Percentiles rank a stretch among this genome's conserved stretches.
phyloP scores from a whole-genome alignment of 2,113 vertebrate genomes.

The Ariopsis seemanni region DNA sequence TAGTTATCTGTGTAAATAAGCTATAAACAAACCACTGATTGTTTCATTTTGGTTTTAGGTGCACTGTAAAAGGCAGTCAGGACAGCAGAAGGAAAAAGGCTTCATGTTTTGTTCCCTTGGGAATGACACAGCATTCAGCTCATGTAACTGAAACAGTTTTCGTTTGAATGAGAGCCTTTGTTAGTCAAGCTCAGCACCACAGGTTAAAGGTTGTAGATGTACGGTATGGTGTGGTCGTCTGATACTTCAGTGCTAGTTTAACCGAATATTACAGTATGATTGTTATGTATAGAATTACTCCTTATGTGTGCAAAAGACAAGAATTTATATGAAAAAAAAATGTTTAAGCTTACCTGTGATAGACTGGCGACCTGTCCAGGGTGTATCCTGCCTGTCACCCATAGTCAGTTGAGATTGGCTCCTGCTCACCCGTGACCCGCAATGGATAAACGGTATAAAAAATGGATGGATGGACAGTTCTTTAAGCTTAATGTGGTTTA shows the following conservation, averaged over 20 bases:
- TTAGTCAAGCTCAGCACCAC: not conserved
- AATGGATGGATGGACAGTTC: too few relatives aligned
- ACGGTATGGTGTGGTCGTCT: not conserved
- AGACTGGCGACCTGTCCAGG: too few relatives aligned
- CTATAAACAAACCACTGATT: not conserved
- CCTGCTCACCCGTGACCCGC: too few relatives aligned
- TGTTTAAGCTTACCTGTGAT: too few relatives aligned
- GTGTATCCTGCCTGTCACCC: too few relatives aligned
- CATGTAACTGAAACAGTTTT: constrained; percentile 35
- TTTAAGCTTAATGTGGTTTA: not conserved
- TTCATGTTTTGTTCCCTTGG: constrained; percentile 26
- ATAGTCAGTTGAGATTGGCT: too few relatives aligned
- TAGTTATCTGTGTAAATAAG: not conserved
- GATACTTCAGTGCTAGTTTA: not conserved
- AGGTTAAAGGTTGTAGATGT: constrained; percentile 14
- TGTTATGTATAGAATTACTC: not conserved
- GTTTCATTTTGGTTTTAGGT: not conserved
- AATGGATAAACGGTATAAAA: too few relatives aligned
- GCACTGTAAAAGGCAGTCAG: constrained; percentile 1
- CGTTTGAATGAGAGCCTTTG: constrained; percentile 16
- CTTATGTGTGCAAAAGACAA: not conserved
- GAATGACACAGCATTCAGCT: constrained; percentile 26
- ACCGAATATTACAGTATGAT: not conserved
- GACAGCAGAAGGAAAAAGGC: constrained; percentile 23
- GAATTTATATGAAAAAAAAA: not conserved